These are phyloP conservation scores for Patella vulgata DNA, from an alignment of 1,140 invertebrate species.

Conservation along the genomic window DNA sequence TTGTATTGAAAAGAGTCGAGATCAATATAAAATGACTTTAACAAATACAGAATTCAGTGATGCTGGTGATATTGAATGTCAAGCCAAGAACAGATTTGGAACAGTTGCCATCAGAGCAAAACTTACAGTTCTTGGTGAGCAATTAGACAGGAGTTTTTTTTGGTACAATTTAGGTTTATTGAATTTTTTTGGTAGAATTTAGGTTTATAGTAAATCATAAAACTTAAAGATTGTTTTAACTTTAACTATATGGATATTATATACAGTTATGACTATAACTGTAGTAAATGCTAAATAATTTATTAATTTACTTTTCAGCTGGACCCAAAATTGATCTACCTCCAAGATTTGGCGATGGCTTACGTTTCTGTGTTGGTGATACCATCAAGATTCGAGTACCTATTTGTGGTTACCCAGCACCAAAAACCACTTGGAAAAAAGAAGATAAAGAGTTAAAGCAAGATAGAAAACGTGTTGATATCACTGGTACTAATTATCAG, in stretches of 20 bases:
- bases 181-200: no score
- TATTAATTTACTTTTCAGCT: conserved; percentile 73
- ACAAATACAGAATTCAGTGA: conserved; percentile 94
- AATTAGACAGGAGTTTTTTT: no score
- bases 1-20: conserved; percentile 87
- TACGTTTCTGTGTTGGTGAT: conserved; percentile 97
- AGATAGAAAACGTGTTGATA: conserved; percentile 74
- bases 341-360: conserved; percentile 91
- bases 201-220: no score
- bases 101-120: conserved; percentile 91
- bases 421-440: conserved; percentile 90
- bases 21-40: conserved; percentile 84
- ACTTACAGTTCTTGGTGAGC: conserved; percentile 92
- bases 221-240: no score
- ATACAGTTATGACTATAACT: background rate
- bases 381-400: conserved; percentile 98
- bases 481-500: conserved; percentile 86
- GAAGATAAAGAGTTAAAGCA: conserved; percentile 84
- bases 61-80: conserved; percentile 96
- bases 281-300: background rate
- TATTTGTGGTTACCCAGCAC: conserved; percentile 95
- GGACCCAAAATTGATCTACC: conserved; percentile 96
- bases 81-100: conserved; percentile 93
- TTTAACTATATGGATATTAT: no score
- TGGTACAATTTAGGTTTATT: no score